phyloP scores from a whole-genome alignment of 2,888 invertebrate genomes.

The Ommatoiulus sabulosus region DNA sequence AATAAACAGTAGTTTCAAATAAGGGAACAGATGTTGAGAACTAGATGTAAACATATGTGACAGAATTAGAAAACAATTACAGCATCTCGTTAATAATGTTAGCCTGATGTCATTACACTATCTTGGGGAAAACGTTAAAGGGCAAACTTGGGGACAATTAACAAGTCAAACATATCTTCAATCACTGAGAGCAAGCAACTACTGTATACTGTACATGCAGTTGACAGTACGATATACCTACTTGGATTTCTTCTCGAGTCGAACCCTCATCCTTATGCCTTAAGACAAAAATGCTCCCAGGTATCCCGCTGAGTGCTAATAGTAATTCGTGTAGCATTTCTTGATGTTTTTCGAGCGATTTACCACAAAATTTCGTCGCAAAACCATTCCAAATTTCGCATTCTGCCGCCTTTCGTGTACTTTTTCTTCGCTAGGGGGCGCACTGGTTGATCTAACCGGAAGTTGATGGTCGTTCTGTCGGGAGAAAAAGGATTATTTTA shows the following conservation, averaged over 20 bases:
- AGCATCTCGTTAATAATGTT: too few species aligned
- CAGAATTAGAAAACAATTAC: too few species aligned
- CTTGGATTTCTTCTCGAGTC: slow-evolving; percentile 17
- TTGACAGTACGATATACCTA: background rate
- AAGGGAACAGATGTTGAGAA: too few species aligned
- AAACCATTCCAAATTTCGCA: background rate
- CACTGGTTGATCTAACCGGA: background rate
- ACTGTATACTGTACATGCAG: too few species aligned
- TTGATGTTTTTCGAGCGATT: background rate
- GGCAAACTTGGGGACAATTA: too few species aligned
- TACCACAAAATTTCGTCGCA: background rate
- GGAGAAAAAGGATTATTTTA: background rate
- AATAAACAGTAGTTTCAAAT: too few species aligned
- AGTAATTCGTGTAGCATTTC: slow-evolving; percentile 78
- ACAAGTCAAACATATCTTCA: too few species aligned
- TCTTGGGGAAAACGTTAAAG: too few species aligned
- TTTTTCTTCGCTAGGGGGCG: background rate
- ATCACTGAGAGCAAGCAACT: too few species aligned
- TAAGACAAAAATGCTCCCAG: slow-evolving; percentile 60
- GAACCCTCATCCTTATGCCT: background rate
- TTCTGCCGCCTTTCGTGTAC: background rate
- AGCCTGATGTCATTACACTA: too few species aligned
- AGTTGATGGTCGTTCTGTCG: background rate
- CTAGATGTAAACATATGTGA: too few species aligned
- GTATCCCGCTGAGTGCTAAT: slow-evolving; percentile 76